Conservation (phyloP, 2,797 vertebrate species). For the Gallinago nigripennis region DNA sequence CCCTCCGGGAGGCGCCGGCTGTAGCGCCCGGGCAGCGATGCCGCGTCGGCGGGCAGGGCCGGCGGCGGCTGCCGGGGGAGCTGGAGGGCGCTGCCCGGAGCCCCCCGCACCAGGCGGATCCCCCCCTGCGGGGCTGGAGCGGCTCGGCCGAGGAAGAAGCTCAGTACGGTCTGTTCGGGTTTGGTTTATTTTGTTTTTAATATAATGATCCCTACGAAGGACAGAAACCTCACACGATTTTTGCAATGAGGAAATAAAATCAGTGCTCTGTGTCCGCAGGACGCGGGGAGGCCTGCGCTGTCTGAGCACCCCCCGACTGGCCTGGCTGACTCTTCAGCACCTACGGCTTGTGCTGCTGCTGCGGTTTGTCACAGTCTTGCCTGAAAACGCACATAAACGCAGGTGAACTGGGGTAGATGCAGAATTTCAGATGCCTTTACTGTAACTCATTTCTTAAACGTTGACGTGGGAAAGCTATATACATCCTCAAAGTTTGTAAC, state of each 20-base stretch:
- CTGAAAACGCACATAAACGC: not conserved
- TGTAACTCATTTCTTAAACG: not conserved
- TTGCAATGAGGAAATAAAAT: not conserved
- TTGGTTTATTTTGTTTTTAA: too few relatives aligned
- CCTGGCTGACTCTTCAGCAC: fast-evolving
- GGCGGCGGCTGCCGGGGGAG: not conserved
- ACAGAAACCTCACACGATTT: not conserved
- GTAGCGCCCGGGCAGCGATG: not conserved
- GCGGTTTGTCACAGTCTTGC: not conserved
- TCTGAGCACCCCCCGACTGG: fast-evolving
- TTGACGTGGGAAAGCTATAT: not conserved
- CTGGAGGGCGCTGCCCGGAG: not conserved
- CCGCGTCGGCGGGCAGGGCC: not conserved
- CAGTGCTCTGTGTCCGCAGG: not conserved
- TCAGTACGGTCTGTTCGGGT: fast-evolving
- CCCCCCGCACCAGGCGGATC: fast-evolving
- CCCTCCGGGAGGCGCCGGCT: not conserved
- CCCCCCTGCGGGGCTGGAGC: not conserved
- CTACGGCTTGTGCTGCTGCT: fast-evolving
- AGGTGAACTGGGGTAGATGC: not conserved
- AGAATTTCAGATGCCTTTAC: not conserved
- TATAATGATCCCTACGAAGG: fast-evolving
- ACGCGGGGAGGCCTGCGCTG: not conserved
- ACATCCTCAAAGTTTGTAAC: not conserved
- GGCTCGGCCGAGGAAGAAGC: fast-evolving